A percentile compares a stretch with the other conserved stretches of the same genome.
phyloP scores from a whole-genome alignment of 2,113 vertebrate species.

The Acanthisitta chloris region DNA sequence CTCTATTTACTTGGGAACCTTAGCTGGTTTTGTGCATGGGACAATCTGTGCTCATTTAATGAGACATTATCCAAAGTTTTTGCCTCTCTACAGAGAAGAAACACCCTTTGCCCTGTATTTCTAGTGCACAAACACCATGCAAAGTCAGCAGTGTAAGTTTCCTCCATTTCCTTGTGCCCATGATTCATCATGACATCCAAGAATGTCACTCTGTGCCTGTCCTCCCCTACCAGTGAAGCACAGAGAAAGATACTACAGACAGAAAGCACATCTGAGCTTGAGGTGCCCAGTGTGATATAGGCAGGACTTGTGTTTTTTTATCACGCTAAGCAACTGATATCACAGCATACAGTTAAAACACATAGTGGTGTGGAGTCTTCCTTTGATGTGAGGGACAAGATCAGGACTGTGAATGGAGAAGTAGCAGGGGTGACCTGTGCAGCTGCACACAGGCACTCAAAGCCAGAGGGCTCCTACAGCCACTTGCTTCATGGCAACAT shows the following conservation, averaged over 20 bases:
- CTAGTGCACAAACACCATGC: not conserved
- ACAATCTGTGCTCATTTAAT: not conserved
- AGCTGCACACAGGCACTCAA: not conserved
- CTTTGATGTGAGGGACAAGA: not conserved
- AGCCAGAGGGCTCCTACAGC: not conserved
- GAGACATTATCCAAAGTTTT: not conserved
- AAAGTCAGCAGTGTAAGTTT: not conserved
- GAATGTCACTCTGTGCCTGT: not conserved
- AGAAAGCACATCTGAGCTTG: not conserved
- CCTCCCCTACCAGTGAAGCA: rapidly evolving
- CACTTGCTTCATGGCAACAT: not conserved
- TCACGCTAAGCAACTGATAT: not conserved
- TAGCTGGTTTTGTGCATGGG: not conserved
- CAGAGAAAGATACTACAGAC: rapidly evolving
- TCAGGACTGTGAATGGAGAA: not conserved
- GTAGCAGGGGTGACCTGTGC: not conserved
- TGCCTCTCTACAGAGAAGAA: not conserved
- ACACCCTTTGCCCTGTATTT: not conserved
- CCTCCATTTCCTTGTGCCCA: not conserved
- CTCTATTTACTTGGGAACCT: not conserved
- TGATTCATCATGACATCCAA: not conserved
- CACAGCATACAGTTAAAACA: not conserved
- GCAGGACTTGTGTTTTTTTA: not conserved
- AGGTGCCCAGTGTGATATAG: not conserved
- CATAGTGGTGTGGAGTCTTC: not conserved